phyloP scores from a whole-genome alignment of 2,113 vertebrate species.

The Holacanthus passer region DNA sequence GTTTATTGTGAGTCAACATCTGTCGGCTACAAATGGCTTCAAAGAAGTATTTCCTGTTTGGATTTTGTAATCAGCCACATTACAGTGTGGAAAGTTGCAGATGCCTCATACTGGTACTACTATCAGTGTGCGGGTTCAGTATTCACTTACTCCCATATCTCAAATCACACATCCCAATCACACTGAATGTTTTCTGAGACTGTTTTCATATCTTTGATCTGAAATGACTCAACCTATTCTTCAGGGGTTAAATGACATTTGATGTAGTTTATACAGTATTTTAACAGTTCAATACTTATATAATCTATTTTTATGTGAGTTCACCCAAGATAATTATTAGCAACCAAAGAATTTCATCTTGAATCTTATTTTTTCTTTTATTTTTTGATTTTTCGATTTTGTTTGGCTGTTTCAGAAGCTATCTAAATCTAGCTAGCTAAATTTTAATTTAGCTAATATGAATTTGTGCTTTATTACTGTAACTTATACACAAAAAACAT shows the following conservation, averaged over 20 bases:
- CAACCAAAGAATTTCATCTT: no score
- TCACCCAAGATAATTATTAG: not conserved
- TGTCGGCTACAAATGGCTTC: not conserved
- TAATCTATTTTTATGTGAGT: not conserved
- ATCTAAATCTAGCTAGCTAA: no score
- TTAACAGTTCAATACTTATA: no score
- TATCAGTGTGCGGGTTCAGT: slow-evolving; percentile 36
- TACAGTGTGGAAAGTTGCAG: slow-evolving; percentile 57
- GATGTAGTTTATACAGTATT: no score
- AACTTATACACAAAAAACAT: not conserved
- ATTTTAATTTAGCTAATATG: not conserved
- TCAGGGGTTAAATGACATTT: no score
- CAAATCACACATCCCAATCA: slow-evolving; percentile 28
- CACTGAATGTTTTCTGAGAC: slow-evolving; percentile 3
- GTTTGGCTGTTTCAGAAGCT: no score
- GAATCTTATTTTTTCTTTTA: not conserved
- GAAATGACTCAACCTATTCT: not conserved
- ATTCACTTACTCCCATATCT: slow-evolving; percentile 52
- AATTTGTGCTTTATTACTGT: not conserved
- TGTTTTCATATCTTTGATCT: slow-evolving; percentile 34
- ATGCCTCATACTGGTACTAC: slow-evolving; percentile 59
- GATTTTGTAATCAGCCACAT: slow-evolving; percentile 46
- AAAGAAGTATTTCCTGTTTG: slow-evolving; percentile 42
- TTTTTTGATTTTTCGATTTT: no score
- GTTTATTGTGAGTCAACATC: slow-evolving; percentile 36